These are phyloP conservation scores for Zosterops hypoxanthus DNA, from an alignment of 2,113 vertebrate species.

Conservation along the genomic window DNA sequence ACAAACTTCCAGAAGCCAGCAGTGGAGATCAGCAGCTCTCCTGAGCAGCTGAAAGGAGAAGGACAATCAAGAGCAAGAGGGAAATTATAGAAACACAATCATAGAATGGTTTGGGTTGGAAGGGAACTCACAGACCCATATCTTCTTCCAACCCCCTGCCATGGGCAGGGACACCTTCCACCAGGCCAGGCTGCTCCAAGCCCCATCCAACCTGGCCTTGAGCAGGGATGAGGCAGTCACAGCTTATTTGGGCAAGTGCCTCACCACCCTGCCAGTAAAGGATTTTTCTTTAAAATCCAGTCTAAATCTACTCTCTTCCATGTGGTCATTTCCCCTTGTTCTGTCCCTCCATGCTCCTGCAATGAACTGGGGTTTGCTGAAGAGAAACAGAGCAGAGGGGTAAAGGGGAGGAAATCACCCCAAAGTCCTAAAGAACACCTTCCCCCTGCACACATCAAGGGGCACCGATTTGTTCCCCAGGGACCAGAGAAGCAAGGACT, in stretches of 20 bases:
- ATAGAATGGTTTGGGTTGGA: neutral
- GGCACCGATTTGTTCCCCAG: neutral
- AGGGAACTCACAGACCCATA: neutral
- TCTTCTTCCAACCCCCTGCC: neutral
- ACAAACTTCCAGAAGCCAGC: neutral
- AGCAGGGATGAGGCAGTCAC: neutral
- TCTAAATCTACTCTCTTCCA: neutral
- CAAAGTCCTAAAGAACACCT: neutral
- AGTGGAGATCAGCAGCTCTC: neutral
- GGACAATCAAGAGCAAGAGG: neutral
- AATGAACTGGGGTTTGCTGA: neutral
- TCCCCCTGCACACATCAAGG: neutral
- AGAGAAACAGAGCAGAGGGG: neutral
- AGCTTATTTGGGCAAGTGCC: neutral
- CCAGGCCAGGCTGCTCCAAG: rapidly evolving
- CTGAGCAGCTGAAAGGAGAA: neutral
- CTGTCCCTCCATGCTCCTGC: neutral
- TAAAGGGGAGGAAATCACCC: neutral
- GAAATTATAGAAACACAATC: neutral
- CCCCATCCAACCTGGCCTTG: neutral
- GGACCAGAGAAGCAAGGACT: neutral
- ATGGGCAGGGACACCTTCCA: neutral
- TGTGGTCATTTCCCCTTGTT: neutral
- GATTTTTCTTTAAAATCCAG: neutral
- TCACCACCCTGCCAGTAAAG: neutral